Percentiles rank a stretch among this genome's conserved stretches.
phyloP scores from a whole-genome alignment of 2,797 vertebrate species.

The Hyperoplus lanceolatus region DNA sequence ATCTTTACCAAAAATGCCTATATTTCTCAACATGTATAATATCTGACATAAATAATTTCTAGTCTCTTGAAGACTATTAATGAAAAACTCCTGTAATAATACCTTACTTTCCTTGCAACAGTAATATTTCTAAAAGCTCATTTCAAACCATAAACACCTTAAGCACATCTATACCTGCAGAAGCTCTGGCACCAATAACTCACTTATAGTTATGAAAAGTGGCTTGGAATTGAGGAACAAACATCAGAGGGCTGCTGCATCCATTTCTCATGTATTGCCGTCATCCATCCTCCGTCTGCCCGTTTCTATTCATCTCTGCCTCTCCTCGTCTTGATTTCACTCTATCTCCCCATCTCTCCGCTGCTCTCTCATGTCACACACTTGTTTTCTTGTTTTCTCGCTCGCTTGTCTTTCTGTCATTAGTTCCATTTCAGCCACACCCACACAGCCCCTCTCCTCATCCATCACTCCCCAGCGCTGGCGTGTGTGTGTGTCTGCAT shows the following conservation, averaged over 20 bases:
- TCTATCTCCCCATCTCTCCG: conserved; percentile 49
- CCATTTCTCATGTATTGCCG: conserved; percentile 40
- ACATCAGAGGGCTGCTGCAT: conserved; percentile 32
- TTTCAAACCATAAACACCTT: conserved; percentile 18
- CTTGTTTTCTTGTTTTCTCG: conserved; percentile 67
- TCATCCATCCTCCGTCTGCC: conserved; percentile 47
- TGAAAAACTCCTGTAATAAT: background rate
- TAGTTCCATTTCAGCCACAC: conserved; percentile 75
- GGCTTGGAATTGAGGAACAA: conserved; percentile 51
- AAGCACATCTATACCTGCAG: background rate
- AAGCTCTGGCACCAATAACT: conserved; percentile 36
- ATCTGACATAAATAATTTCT: background rate
- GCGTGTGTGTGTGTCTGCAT: background rate
- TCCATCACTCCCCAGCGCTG: conserved; percentile 63
- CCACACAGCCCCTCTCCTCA: conserved; percentile 62
- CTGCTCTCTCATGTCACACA: conserved; percentile 57
- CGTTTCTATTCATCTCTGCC: conserved; percentile 52
- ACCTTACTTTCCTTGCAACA: conserved; percentile 7
- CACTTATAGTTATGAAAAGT: conserved; percentile 33
- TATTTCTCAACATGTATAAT: background rate
- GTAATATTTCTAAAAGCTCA: conserved; percentile 17
- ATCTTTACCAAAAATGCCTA: background rate
- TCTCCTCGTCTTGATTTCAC: conserved; percentile 44
- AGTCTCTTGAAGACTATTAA: background rate
- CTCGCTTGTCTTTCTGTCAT: conserved; percentile 70